phyloP scores from a whole-genome alignment of 1,140 invertebrate genomes.

The Zaprionus inermis region DNA sequence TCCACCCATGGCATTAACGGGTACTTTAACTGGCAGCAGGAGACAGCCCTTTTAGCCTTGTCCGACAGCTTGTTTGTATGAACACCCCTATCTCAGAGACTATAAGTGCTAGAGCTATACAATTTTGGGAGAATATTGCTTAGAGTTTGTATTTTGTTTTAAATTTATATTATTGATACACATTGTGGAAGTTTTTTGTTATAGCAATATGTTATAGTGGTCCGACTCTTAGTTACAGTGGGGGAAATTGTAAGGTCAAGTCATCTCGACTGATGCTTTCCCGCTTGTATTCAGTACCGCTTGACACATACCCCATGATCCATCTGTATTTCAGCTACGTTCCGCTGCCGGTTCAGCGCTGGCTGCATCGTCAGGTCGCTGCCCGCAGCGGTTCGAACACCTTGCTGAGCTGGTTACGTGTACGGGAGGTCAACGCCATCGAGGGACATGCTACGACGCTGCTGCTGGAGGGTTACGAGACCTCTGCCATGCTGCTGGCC shows the following conservation, averaged over 20 bases:
- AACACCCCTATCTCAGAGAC: not conserved
- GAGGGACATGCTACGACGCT: constrained; percentile 63
- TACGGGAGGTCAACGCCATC: constrained; percentile 23
- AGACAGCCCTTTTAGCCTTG: not conserved
- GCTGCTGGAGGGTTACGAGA: constrained; percentile 73
- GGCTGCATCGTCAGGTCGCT: constrained; percentile 42
- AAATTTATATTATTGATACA: too few species aligned
- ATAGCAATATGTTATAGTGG: too few species aligned
- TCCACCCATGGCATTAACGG: too few species aligned
- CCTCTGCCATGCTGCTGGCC: constrained; percentile 62
- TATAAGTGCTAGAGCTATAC: not conserved
- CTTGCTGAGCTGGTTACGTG: constrained; percentile 43
- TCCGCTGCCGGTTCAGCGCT: constrained; percentile 40
- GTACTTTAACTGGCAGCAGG: too few species aligned
- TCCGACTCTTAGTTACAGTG: too few species aligned
- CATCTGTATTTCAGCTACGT: constrained; percentile 43
- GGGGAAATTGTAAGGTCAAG: too few species aligned
- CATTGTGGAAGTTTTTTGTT: too few species aligned
- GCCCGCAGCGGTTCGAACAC: constrained; percentile 12
- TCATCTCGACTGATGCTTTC: not conserved
- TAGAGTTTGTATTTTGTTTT: too few species aligned
- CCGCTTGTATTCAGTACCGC: not conserved
- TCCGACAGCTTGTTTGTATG: not conserved
- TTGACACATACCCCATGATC: not conserved
- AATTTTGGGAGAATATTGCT: not conserved